phyloP scores from a whole-genome alignment of 2,113 vertebrate genomes.

The Rostratula benghalensis region DNA sequence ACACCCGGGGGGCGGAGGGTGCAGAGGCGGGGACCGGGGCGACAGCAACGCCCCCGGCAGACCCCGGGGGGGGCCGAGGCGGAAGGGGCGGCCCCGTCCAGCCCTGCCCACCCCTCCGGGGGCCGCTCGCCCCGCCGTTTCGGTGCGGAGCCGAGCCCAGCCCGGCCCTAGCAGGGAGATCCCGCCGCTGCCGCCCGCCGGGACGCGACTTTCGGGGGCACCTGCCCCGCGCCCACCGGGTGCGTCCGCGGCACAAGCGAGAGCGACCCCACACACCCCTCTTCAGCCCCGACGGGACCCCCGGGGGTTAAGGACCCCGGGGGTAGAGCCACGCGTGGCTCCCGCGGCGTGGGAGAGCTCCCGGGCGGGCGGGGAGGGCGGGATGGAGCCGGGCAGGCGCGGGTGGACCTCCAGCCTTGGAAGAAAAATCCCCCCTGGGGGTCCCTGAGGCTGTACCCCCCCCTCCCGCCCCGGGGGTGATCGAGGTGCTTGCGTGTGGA shows the following conservation, averaged over 20 bases:
- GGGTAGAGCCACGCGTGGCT: neutral
- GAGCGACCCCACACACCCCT: neutral
- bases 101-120: neutral
- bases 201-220: neutral
- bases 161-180: neutral
- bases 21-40: neutral
- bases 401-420: neutral
- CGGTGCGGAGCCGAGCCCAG: neutral
- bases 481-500: fast-evolving
- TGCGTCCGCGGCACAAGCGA: neutral
- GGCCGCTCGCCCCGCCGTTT: neutral
- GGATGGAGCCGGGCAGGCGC: neutral
- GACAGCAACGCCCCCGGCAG: neutral
- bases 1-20: too few species aligned
- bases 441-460: neutral
- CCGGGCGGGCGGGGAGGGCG: neutral
- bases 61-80: neutral
- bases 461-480: neutral
- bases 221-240: neutral
- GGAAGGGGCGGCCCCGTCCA: neutral
- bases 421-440: neutral
- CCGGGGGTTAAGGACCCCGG: neutral
- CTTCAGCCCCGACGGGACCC: neutral
- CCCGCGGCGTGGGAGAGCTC: neutral
- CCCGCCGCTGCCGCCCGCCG: neutral